These are phyloP conservation scores for Lutraria lutraria DNA, from an alignment of 2,888 invertebrate species.

Conservation along the genomic window DNA sequence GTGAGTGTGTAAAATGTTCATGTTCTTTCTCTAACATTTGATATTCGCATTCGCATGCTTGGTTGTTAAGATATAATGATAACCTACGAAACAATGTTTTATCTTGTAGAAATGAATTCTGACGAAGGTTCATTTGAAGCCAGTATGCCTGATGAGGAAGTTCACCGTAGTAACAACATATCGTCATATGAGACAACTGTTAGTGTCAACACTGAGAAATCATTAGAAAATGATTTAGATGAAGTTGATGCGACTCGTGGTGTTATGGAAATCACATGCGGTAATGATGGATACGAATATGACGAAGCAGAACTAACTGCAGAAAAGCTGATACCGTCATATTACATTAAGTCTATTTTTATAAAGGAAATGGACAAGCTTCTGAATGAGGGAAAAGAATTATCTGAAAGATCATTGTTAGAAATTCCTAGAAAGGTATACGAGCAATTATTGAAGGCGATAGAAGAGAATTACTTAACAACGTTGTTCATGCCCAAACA, in stretches of 20 bases:
- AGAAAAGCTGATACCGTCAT: conserved; percentile 56
- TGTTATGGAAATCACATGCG: neutral
- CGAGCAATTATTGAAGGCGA: conserved; percentile 28
- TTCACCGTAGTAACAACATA: neutral
- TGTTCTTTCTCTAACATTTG: too few species aligned
- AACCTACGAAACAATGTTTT: too few species aligned
- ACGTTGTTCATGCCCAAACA: conserved; percentile 37
- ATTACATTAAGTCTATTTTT: conserved; percentile 55
- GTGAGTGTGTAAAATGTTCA: too few species aligned
- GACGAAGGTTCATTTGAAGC: neutral
- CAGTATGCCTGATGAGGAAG: neutral
- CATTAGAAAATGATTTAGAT: neutral
- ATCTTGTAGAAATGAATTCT: neutral
- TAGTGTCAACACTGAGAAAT: neutral
- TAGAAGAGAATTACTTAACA: conserved; percentile 31
- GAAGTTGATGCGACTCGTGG: neutral
- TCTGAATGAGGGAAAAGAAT: neutral
- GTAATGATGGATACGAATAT: neutral
- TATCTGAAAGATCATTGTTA: conserved; percentile 17
- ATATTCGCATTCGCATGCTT: neutral
- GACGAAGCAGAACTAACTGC: conserved; percentile 44
- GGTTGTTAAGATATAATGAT: neutral
- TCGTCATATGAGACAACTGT: neutral
- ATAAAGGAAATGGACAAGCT: conserved; percentile 49
- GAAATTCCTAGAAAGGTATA: conserved; percentile 45